Percentiles rank a stretch among this genome's conserved stretches.
Evolutionary conservation across 2,888 invertebrate species (phyloP).

Genomic region (Suillia variegata): DNA sequence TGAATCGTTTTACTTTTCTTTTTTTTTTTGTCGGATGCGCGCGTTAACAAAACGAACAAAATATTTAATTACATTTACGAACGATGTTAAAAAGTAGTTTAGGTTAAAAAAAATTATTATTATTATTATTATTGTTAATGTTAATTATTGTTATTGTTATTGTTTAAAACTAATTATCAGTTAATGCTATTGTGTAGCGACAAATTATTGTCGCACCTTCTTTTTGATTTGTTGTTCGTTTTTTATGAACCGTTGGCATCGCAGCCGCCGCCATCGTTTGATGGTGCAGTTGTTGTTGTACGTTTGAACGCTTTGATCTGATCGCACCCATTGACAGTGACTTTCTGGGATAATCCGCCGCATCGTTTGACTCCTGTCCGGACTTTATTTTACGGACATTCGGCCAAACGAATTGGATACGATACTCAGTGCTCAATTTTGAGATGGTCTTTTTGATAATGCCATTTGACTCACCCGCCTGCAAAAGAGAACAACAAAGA

Average conservation of each 20-base stretch:
- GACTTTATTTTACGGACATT: slow-evolving; percentile 62
- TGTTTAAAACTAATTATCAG: slow-evolving; percentile 16
- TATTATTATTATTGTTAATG: slow-evolving; percentile 35
- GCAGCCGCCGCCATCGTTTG: slow-evolving; percentile 56
- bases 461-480: slow-evolving; percentile 69
- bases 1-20: neutral
- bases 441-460: slow-evolving; percentile 75
- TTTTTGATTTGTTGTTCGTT: slow-evolving; percentile 66
- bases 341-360: slow-evolving; percentile 71
- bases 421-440: slow-evolving; percentile 83
- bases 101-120: slow-evolving; percentile 45
- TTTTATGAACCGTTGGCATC: slow-evolving; percentile 70
- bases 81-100: slow-evolving; percentile 26
- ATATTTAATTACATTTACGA: neutral
- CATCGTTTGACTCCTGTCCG: slow-evolving; percentile 65
- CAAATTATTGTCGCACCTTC: slow-evolving; percentile 63
- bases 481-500: slow-evolving; percentile 56
- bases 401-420: slow-evolving; percentile 90
- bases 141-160: slow-evolving; percentile 30
- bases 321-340: slow-evolving; percentile 87
- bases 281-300: slow-evolving; percentile 39
- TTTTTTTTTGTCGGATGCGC: neutral
- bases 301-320: slow-evolving; percentile 65
- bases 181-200: slow-evolving; percentile 50
- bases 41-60: neutral